A percentile compares a stretch with the other conserved stretches of the same genome.
These are phyloP conservation scores for Nomada fabriciana DNA, from an alignment of 2,888 invertebrate species.

Conservation along the genomic window DNA sequence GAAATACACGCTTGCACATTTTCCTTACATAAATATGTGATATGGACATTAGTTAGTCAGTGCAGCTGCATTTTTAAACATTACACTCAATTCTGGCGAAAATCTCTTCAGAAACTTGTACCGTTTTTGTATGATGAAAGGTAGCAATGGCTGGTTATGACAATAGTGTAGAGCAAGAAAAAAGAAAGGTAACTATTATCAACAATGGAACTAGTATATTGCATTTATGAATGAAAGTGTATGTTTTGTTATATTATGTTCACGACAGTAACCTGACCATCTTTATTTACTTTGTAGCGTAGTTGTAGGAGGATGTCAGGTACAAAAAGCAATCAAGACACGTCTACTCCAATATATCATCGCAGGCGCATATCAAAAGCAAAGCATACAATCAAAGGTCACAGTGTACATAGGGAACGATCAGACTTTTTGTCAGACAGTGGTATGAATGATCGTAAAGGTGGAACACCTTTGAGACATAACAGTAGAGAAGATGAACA, in stretches of 20 bases:
- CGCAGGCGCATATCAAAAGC: constrained; percentile 66
- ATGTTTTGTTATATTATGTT: not conserved
- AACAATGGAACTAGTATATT: not conserved
- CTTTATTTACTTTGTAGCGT: not conserved
- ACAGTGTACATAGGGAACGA: constrained; percentile 35
- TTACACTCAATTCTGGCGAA: constrained; percentile 6
- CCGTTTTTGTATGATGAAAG: not conserved
- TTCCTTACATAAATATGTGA: not conserved
- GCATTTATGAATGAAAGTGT: not conserved
- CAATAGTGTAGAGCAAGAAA: not conserved
- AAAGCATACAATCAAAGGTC: constrained; percentile 56
- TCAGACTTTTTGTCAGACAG: constrained; percentile 36
- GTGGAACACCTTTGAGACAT: constrained; percentile 52
- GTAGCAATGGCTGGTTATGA: constrained; percentile 14
- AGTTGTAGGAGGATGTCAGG: not conserved
- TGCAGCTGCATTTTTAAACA: not conserved
- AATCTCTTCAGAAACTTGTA: not conserved
- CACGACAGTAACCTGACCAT: not conserved
- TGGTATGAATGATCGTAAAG: constrained; percentile 45
- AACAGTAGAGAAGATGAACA: constrained; percentile 68
- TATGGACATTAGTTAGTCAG: not conserved
- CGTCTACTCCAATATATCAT: constrained; percentile 61
- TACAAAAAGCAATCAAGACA: constrained; percentile 67
- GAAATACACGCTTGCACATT: constrained; percentile 8
- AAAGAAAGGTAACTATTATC: constrained; percentile 21